phyloP scores from a whole-genome alignment of 92 coral and sea anemone species.

The Palythoa heliodiscus region DNA sequence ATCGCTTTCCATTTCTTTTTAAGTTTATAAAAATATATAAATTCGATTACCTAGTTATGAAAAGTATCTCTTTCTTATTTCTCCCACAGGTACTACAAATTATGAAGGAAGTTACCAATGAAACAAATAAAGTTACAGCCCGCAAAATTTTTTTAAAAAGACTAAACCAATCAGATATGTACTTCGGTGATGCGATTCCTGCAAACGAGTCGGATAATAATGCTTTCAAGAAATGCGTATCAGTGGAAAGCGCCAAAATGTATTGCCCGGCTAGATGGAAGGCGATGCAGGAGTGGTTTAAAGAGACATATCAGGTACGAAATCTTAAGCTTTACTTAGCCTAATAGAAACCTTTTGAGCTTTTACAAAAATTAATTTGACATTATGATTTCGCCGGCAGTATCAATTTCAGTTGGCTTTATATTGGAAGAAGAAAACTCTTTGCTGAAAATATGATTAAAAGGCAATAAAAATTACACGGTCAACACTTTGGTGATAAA shows the following conservation, averaged over 20 bases:
- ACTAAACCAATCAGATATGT: conserved; percentile 75
- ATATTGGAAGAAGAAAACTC: too few species aligned
- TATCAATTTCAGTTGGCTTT: too few species aligned
- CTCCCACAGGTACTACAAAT: conserved; percentile 51
- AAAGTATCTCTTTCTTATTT: neutral
- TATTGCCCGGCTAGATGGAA: conserved; percentile 88
- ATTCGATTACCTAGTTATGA: too few species aligned
- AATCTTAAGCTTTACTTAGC: neutral
- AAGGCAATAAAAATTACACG: too few species aligned
- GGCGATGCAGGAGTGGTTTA: conserved; percentile 88
- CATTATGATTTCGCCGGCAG: too few species aligned
- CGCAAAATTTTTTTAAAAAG: conserved; percentile 53
- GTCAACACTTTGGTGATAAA: too few species aligned
- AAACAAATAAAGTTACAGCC: conserved; percentile 61
- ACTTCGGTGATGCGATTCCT: conserved; percentile 71
- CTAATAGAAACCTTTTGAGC: too few species aligned
- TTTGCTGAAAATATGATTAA: too few species aligned
- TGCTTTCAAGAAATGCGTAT: conserved; percentile 69
- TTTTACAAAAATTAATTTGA: too few species aligned
- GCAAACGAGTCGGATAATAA: conserved; percentile 72
- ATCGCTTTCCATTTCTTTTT: too few species aligned
- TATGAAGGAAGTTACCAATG: conserved; percentile 69
- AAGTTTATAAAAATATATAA: too few species aligned
- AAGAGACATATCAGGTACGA: conserved; percentile 76
- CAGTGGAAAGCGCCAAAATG: conserved; percentile 62